These are phyloP conservation scores for Tricholaema leucomelas DNA, from an alignment of 2,113 vertebrate species.

Conservation along the genomic window DNA sequence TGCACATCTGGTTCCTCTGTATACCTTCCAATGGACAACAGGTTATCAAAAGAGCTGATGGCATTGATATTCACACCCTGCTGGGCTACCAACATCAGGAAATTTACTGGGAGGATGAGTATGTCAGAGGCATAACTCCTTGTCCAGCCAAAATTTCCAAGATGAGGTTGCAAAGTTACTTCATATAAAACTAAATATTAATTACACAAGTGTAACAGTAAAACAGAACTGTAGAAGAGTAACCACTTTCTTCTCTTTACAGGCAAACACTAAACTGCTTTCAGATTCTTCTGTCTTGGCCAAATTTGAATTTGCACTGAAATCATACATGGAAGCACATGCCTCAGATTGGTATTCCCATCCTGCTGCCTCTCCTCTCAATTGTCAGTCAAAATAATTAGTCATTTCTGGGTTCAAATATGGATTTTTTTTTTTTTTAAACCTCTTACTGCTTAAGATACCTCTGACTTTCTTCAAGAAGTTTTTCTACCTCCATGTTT, in stretches of 20 bases:
- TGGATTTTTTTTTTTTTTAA: neutral
- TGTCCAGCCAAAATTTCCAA: neutral
- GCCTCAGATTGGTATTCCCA: slow-evolving; percentile 23
- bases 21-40: neutral
- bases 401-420: slow-evolving; percentile 36
- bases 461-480: neutral
- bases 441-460: neutral
- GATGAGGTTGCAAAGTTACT: neutral
- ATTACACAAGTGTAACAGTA: neutral
- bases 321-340: slow-evolving; percentile 1
- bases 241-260: neutral
- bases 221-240: neutral
- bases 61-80: neutral
- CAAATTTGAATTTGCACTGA: slow-evolving; percentile 6
- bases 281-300: neutral
- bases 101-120: neutral
- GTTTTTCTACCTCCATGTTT: neutral
- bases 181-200: neutral
- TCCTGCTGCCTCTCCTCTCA: neutral
- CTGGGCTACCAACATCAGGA: neutral
- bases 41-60: neutral
- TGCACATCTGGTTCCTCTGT: neutral
- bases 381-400: slow-evolving; percentile 50
- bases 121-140: neutral
- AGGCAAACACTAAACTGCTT: neutral